These are phyloP conservation scores for Hypotaenidia okinawae DNA, from an alignment of 2,797 vertebrate genomes.

Conservation along the genomic window DNA sequence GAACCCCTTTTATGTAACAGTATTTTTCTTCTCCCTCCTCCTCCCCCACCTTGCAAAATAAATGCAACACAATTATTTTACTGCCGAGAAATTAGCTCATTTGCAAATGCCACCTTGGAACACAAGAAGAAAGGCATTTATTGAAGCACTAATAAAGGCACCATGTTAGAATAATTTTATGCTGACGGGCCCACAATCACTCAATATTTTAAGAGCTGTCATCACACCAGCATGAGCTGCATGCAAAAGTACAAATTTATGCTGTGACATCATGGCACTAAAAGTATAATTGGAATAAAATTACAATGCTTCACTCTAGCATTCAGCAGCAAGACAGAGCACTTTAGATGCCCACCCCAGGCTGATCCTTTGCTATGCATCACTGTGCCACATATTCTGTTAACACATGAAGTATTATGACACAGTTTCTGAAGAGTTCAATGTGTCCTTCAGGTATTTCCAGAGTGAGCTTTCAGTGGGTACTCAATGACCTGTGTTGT, in stretches of 20 bases:
- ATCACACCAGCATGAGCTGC: constrained; percentile 84
- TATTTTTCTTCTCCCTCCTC: constrained; percentile 60
- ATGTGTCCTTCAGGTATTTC: constrained; percentile 68
- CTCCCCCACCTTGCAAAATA: constrained; percentile 72
- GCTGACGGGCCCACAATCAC: constrained; percentile 83
- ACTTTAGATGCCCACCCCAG: constrained; percentile 70
- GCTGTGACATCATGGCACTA: constrained; percentile 82
- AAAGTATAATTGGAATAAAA: constrained; percentile 85
- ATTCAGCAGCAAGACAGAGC: constrained; percentile 61
- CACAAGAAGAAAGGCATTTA: constrained; percentile 84
- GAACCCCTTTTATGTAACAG: constrained; percentile 79
- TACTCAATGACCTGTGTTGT: constrained; percentile 72
- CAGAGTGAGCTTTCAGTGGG: constrained; percentile 60
- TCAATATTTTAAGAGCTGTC: constrained; percentile 87
- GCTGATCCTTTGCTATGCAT: constrained; percentile 59
- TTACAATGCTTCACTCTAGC: constrained; percentile 76
- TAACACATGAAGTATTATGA: constrained; percentile 56
- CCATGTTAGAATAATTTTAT: constrained; percentile 86
- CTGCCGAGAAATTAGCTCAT: constrained; percentile 84
- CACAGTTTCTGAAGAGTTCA: constrained; percentile 58
- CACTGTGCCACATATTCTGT: constrained; percentile 39
- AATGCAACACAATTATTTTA: constrained; percentile 84
- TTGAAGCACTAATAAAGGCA: constrained; percentile 85
- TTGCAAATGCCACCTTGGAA: constrained; percentile 83
- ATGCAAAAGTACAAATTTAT: constrained; percentile 85